Conservation (phyloP, 2,888 invertebrate genomes). For the Cetonia aurata region DNA sequence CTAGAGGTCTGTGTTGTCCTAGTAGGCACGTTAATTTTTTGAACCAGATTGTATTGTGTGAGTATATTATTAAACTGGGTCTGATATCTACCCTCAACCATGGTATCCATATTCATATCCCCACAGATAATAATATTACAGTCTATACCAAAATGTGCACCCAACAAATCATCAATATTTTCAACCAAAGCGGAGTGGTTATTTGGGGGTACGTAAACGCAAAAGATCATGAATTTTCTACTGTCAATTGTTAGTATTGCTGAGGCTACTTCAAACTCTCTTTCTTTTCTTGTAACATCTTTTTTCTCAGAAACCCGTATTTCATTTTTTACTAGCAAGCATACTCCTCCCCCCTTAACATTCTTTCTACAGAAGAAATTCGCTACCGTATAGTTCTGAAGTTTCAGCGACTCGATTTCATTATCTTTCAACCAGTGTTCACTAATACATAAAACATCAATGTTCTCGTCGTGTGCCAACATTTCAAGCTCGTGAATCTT, state of each 20-base stretch:
- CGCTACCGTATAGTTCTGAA: background rate
- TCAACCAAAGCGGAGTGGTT: background rate
- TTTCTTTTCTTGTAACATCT: background rate
- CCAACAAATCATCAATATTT: no score
- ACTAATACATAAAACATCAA: constrained; percentile 3
- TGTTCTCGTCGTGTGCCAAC: background rate
- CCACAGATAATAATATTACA: no score
- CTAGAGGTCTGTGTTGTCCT: no score
- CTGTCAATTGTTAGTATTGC: background rate
- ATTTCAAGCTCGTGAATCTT: background rate
- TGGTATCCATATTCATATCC: no score
- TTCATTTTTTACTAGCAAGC: background rate
- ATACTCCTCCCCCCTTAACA: background rate
- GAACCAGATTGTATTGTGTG: no score
- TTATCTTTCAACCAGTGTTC: constrained; percentile 8
- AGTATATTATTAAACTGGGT: no score
- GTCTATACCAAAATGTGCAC: no score
- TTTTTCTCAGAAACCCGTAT: background rate
- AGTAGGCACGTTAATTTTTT: no score
- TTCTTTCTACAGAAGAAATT: constrained; percentile 1
- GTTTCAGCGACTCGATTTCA: background rate
- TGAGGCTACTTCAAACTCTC: background rate
- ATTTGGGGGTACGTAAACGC: background rate
- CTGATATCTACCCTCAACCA: no score
- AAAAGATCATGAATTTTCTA: background rate